Evolutionary conservation across 2,113 vertebrate genomes (phyloP).

Genomic region (Casuarius casuarius): DNA sequence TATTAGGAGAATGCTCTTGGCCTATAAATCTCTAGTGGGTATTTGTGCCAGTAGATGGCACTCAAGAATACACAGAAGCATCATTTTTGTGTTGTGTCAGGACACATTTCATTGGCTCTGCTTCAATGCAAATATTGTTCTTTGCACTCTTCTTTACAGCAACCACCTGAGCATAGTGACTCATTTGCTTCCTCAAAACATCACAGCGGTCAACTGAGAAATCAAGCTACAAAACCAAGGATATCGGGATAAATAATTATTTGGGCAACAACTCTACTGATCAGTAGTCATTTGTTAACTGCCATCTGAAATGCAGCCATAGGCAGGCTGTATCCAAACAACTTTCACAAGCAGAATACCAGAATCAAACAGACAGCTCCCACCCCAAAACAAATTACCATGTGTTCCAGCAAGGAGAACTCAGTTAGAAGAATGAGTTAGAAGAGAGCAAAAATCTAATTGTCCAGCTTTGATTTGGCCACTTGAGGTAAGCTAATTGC

Average conservation of each 20-base stretch:
- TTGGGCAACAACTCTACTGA: background rate
- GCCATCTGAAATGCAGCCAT: background rate
- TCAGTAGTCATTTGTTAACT: background rate
- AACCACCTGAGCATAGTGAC: background rate
- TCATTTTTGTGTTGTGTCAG: background rate
- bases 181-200: background rate
- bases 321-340: background rate
- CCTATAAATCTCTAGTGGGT: background rate
- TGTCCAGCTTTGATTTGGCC: background rate
- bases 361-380: background rate
- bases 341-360: background rate
- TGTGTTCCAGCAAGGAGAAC: background rate
- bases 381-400: background rate
- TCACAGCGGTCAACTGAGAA: background rate
- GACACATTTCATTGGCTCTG: background rate
- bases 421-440: background rate
- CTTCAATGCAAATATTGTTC: background rate
- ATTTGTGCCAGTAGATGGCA: background rate
- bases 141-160: background rate
- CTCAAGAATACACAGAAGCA: slow-evolving; percentile 12
- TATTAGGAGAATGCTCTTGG: background rate
- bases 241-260: background rate
- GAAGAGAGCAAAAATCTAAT: background rate
- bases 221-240: background rate
- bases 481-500: background rate